phyloP scores from a whole-genome alignment of 1,140 invertebrate genomes.

The Parasteatoda tepidariorum region DNA sequence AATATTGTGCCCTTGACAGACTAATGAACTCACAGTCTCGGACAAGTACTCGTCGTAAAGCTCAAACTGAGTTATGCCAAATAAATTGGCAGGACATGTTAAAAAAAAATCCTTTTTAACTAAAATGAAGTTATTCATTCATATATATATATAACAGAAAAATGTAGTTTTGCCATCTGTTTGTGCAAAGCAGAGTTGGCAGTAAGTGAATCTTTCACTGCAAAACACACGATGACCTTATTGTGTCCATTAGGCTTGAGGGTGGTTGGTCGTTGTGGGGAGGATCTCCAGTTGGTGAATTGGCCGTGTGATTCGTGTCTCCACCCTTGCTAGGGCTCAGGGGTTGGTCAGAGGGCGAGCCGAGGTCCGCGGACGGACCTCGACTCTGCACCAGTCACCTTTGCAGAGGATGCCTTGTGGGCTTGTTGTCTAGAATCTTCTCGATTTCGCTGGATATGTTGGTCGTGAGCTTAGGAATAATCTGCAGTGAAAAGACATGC shows the following conservation, averaged over 20 bases:
- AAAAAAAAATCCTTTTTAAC: too few relatives aligned
- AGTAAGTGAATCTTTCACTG: neutral
- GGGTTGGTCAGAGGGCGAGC: conserved; percentile 14
- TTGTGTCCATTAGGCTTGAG: conserved; percentile 8
- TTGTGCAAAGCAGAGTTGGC: neutral
- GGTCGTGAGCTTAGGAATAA: conserved; percentile 90
- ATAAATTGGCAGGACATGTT: too few relatives aligned
- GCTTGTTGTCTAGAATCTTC: conserved; percentile 92
- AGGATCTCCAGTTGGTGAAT: conserved; percentile 2
- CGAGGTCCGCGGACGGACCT: conserved; percentile 47
- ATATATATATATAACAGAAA: too few relatives aligned
- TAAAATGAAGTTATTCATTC: too few relatives aligned
- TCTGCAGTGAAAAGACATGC: conserved; percentile 74
- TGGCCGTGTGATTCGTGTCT: conserved; percentile 15
- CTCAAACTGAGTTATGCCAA: too few relatives aligned
- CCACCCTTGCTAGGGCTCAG: neutral
- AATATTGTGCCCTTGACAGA: too few relatives aligned
- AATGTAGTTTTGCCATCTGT: neutral
- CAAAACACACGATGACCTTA: conserved; percentile 33
- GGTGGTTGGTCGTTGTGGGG: conserved; percentile 18
- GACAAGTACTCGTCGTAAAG: too few relatives aligned
- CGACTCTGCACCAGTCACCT: conserved; percentile 60
- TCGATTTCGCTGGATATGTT: conserved; percentile 90
- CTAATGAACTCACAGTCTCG: too few relatives aligned
- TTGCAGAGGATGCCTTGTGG: conserved; percentile 83